Conservation (phyloP, 1,140 invertebrate species). For the Drosophila sp. region DNA sequence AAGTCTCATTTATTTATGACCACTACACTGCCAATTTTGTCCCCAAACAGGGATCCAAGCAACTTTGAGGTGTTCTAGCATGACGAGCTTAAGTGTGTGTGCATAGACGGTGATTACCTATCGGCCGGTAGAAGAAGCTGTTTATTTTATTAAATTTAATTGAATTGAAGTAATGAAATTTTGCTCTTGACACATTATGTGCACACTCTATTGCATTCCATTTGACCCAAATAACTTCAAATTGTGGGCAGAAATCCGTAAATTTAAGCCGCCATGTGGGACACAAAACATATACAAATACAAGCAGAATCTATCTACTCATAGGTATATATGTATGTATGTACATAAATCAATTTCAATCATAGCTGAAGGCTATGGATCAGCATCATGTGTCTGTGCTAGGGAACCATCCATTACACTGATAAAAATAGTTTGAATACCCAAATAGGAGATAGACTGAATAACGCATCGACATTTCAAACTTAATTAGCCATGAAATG, state of each 20-base stretch:
- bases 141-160: slow-evolving; percentile 63
- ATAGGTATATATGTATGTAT: slow-evolving; percentile 1
- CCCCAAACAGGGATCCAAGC: neutral
- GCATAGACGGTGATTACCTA: slow-evolving; percentile 37
- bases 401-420: neutral
- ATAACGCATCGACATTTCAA: too few species aligned
- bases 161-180: slow-evolving; percentile 48
- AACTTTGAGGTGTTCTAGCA: slow-evolving; percentile 37
- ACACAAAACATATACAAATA: slow-evolving; percentile 2
- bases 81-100: slow-evolving; percentile 14
- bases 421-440: neutral
- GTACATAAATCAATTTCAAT: slow-evolving; percentile 51
- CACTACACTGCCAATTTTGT: neutral
- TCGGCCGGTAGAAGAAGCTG: slow-evolving; percentile 24
- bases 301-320: neutral
- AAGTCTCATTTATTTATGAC: slow-evolving; percentile 25
- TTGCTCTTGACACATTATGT: slow-evolving; percentile 47
- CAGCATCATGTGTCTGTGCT: slow-evolving; percentile 14
- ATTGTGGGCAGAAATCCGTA: slow-evolving; percentile 18
- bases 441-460: too few species aligned
- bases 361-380: slow-evolving; percentile 48
- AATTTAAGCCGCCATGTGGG: slow-evolving; percentile 26
- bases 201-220: slow-evolving; percentile 61
- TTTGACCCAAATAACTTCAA: slow-evolving; percentile 55
- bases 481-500: too few species aligned